Conservation (phyloP, 2,113 vertebrate species). For the Oreochromis aureus region DNA sequence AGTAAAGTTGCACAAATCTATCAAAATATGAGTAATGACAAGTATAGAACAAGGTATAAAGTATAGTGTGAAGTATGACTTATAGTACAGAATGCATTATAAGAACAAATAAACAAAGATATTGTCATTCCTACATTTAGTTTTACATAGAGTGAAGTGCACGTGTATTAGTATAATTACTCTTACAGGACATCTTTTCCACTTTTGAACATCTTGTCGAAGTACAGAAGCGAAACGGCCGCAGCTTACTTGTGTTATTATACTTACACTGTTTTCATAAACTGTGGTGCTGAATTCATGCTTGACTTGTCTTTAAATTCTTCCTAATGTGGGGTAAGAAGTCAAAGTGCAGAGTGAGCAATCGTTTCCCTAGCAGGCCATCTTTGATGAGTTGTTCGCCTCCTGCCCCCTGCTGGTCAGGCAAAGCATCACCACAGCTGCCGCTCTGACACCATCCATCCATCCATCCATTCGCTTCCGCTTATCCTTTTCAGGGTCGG, state of each 20-base stretch:
- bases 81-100: neutral
- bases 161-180: neutral
- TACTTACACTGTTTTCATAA: neutral
- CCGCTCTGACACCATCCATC: neutral
- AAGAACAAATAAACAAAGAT: neutral
- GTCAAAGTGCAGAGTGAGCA: neutral
- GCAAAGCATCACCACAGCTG: neutral
- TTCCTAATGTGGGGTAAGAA: neutral
- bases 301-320: neutral
- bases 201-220: neutral
- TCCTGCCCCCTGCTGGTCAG: conserved; percentile 24
- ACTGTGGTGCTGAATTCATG: neutral
- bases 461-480: too few species aligned
- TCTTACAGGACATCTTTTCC: neutral
- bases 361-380: neutral
- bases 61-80: neutral
- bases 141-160: neutral
- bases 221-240: neutral
- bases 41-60: neutral
- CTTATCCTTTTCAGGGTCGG: too few species aligned
- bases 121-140: neutral
- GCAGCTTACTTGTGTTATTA: neutral
- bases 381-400: neutral
- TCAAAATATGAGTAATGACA: neutral
- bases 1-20: neutral